These are phyloP conservation scores for Rhodophaea formosa DNA, from an alignment of 2,888 invertebrate genomes.

Conservation along the genomic window DNA sequence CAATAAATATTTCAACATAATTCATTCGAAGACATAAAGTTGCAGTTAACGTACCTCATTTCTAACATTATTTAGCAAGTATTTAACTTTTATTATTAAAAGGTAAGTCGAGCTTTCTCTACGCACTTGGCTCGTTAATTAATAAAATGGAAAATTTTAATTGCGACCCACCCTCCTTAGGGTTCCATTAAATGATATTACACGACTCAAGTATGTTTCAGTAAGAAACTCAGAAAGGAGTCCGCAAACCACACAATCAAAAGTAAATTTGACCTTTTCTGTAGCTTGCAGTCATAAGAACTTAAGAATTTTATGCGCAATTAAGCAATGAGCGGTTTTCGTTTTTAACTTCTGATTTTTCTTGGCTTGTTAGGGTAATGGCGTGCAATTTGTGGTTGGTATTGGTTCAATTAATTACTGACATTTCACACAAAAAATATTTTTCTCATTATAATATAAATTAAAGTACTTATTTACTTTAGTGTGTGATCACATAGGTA, in stretches of 20 bases:
- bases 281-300: conserved; percentile 3
- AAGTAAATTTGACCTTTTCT: conserved; percentile 18
- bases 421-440: not conserved
- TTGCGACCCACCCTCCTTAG: conserved; percentile 48
- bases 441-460: not conserved
- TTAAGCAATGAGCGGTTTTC: conserved; percentile 19
- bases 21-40: not conserved
- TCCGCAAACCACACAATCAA: conserved; percentile 18
- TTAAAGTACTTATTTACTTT: too few species aligned
- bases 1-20: too few species aligned
- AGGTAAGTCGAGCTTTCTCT: conserved; percentile 37
- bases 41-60: conserved; percentile 9
- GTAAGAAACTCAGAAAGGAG: conserved; percentile 31
- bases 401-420: not conserved
- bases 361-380: conserved; percentile 1
- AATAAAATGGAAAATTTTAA: conserved; percentile 63
- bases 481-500: too few species aligned
- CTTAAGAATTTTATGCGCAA: conserved; percentile 18
- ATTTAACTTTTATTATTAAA: conserved; percentile 29
- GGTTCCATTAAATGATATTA: conserved; percentile 52
- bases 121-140: conserved; percentile 52
- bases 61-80: conserved; percentile 16
- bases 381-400: not conserved
- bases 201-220: conserved; percentile 41
- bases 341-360: conserved; percentile 6